Conservation (phyloP, 2,888 invertebrate species). For the Drosophila prostipennis region DNA sequence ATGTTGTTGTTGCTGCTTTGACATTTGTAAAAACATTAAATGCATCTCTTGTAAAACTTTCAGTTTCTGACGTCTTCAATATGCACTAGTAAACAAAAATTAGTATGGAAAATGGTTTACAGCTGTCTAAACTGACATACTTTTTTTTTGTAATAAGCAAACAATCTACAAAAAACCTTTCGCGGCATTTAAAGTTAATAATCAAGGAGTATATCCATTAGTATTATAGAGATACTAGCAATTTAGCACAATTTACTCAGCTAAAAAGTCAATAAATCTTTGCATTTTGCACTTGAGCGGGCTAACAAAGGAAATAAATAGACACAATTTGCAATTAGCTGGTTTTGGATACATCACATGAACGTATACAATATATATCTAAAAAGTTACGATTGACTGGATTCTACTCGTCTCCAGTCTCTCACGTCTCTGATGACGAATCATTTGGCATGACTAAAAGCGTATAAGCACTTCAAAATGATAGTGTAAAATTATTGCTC, state of each 20-base stretch:
- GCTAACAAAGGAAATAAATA: conserved; percentile 38
- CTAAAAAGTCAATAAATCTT: conserved; percentile 32
- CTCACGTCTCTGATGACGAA: conserved; percentile 51
- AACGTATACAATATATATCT: conserved; percentile 23
- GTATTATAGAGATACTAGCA: conserved; percentile 1
- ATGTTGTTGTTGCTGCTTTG: conserved; percentile 36
- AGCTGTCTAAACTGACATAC: conserved; percentile 47
- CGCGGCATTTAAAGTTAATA: conserved; percentile 3
- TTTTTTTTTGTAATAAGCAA: background rate
- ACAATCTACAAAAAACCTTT: too few relatives aligned
- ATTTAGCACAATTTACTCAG: conserved; percentile 9
- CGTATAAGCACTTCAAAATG: conserved; percentile 12
- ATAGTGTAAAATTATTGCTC: background rate
- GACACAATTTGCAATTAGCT: conserved; percentile 58
- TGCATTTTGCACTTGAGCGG: conserved; percentile 35
- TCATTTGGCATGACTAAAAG: conserved; percentile 53
- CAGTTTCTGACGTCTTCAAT: conserved; percentile 51
- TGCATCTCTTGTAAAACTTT: conserved; percentile 20
- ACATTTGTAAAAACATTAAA: conserved; percentile 33
- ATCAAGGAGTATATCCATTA: background rate
- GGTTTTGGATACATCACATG: conserved; percentile 28
- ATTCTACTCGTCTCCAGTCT: conserved; percentile 15
- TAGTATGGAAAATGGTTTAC: background rate
- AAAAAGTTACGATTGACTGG: conserved; percentile 7
- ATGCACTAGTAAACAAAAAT: conserved; percentile 24